A percentile compares a stretch with the other conserved stretches of the same genome.
phyloP scores from a whole-genome alignment of 1,140 invertebrate species.

The Pinna nobilis region DNA sequence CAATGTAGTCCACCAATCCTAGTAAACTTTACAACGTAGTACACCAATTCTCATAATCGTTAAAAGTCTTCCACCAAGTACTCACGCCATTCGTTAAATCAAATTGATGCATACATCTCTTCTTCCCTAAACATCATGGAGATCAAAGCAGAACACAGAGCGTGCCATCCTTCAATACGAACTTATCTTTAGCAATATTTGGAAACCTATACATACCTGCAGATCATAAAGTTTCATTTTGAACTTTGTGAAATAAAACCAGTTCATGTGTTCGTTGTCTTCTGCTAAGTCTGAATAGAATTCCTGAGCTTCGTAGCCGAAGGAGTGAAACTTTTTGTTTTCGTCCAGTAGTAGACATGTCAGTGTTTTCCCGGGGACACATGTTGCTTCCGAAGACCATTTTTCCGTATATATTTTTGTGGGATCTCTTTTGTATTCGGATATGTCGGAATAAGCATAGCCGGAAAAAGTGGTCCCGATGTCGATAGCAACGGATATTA shows the following conservation, averaged over 20 bases:
- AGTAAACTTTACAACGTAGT: too few relatives aligned
- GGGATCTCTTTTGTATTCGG: not conserved
- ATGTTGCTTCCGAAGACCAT: not conserved
- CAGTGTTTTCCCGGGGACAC: conserved; percentile 14
- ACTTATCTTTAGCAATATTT: too few relatives aligned
- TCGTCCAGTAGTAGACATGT: conserved; percentile 30
- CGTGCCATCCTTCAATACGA: too few relatives aligned
- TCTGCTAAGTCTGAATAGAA: conserved; percentile 8
- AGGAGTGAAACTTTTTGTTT: conserved; percentile 27
- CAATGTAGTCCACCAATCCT: too few relatives aligned
- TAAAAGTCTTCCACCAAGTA: too few relatives aligned
- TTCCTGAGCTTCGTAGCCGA: conserved; percentile 35
- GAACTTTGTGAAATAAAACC: conserved; percentile 32
- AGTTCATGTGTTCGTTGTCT: conserved; percentile 12
- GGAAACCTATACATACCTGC: conserved; percentile 9
- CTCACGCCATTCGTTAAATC: too few relatives aligned
- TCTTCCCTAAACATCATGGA: too few relatives aligned
- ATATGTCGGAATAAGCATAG: conserved; percentile 17
- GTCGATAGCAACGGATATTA: conserved; percentile 36
- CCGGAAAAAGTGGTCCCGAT: conserved; percentile 42
- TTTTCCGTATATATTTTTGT: not conserved
- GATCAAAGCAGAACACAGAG: too few relatives aligned
- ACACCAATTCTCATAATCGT: too few relatives aligned
- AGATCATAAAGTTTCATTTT: conserved; percentile 37
- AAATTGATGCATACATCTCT: too few relatives aligned